phyloP scores from a whole-genome alignment of 64 coral and sea anemone genomes.

The Astreopora myriophthalma region DNA sequence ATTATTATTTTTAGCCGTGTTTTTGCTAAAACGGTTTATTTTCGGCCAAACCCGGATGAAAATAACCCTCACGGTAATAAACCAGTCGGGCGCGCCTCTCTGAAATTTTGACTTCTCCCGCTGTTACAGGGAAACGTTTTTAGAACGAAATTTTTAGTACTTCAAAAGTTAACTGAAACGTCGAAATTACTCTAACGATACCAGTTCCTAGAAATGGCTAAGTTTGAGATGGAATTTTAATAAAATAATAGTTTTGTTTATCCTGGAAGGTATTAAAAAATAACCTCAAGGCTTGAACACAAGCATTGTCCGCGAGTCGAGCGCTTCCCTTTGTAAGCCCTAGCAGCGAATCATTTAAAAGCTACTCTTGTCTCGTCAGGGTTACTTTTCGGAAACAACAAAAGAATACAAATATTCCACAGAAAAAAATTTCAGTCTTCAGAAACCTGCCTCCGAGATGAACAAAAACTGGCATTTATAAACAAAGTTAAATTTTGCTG shows the following conservation, averaged over 20 bases:
- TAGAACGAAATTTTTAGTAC: not conserved
- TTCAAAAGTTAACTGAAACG: not conserved
- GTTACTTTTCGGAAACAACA: not conserved
- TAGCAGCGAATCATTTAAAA: not conserved
- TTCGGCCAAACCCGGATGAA: not conserved
- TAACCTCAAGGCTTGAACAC: not conserved
- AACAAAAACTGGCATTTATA: not conserved
- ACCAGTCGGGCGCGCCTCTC: too few relatives aligned
- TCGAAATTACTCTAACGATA: too few relatives aligned
- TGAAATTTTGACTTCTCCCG: too few relatives aligned
- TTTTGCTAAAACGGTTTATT: not conserved
- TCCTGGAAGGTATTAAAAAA: not conserved
- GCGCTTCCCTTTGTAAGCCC: too few relatives aligned
- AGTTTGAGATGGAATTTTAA: too few relatives aligned
- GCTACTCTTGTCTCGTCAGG: not conserved
- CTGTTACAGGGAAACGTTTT: too few relatives aligned
- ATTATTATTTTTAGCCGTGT: not conserved
- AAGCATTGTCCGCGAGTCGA: not conserved
- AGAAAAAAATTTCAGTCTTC: not conserved
- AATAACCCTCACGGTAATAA: too few relatives aligned
- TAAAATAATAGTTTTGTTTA: not conserved
- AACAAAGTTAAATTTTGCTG: not conserved
- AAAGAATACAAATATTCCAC: too few relatives aligned
- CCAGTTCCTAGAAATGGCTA: too few relatives aligned
- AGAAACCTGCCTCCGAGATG: not conserved